Conservation (phyloP, 2,888 invertebrate species). For the Dusona sp. region DNA sequence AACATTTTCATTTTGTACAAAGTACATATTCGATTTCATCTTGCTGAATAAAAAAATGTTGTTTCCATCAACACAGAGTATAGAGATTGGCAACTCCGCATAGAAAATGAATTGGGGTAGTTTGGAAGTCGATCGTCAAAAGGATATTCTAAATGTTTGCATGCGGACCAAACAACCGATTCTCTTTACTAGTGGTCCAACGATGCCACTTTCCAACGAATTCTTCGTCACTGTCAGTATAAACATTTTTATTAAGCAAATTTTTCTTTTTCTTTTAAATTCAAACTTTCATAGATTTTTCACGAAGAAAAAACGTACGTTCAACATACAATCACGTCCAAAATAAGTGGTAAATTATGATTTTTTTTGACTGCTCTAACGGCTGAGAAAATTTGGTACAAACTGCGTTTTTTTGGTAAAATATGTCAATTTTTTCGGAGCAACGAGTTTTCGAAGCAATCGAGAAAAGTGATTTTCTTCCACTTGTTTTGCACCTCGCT, state of each 20-base stretch:
- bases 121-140: conserved; percentile 29
- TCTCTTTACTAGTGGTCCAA: conserved; percentile 63
- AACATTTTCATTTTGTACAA: background rate
- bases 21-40: background rate
- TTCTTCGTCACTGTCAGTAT: background rate
- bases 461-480: too few relatives aligned
- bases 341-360: too few relatives aligned
- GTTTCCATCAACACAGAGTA: background rate
- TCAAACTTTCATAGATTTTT: background rate
- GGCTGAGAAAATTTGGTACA: too few relatives aligned
- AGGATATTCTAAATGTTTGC: conserved; percentile 65
- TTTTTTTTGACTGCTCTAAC: too few relatives aligned
- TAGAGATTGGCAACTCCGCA: background rate
- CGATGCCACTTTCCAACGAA: background rate
- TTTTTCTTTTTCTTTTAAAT: background rate
- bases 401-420: too few relatives aligned
- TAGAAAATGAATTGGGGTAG: conserved; percentile 4
- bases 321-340: too few relatives aligned
- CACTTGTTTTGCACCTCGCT: too few relatives aligned
- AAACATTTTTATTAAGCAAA: background rate
- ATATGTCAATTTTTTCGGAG: too few relatives aligned
- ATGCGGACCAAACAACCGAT: conserved; percentile 62
- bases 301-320: too few relatives aligned
- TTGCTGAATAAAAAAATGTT: background rate
- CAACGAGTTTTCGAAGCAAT: too few relatives aligned